Evolutionary conservation across 2,888 invertebrate genomes (phyloP), one percentile per base, ranked within the genome.

Genomic region (Asteroscopus sphinx): DNA sequence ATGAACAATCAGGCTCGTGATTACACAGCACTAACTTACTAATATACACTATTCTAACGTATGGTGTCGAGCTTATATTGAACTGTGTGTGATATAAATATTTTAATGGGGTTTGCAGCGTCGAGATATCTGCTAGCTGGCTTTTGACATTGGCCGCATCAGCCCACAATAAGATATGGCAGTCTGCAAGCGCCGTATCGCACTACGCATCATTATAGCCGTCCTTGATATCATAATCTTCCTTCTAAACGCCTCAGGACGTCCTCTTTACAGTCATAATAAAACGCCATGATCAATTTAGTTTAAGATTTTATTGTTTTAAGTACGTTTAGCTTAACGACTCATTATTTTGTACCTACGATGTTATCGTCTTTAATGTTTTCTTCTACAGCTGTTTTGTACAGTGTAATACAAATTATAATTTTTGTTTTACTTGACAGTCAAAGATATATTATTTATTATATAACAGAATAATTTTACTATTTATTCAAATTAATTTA

Each of bases 41-140:
- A 92, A 92, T 83, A 72, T 51, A 82, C 76, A 78, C 68, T 72
- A 73, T 75, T 72, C 73, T 87, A 87, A 88, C 87, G 83, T 85
- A 83, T 85, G 87, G 87, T 86, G 82, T 82, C 80, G 69, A 86
- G 82, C 77, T 83, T 76, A 68, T 78, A 54, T 77, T 86, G 83
- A 86, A 88, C 82, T 91, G 84, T 92, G 87, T 91, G 87, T 90
- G 88, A 89, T 84, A 83, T 86, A 87, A 77, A 87, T 88, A 85
- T 93, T 93, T 93, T 93, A 81, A 91, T 93, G 89, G 91, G 93
- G 93, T 94, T 91, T 94, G 86, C 94, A 94, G 94, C 94, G 90
- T 94, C 94, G 91, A 94, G 94, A 86, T 94, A 94, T 84, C 94
- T 94, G 86, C 94, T 94, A 83, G 93, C 94, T 90, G 94, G 94